Percentiles rank a stretch among this genome's conserved stretches.
phyloP scores from a whole-genome alignment of 2,113 vertebrate genomes.

The Triplophysa dalaica region DNA sequence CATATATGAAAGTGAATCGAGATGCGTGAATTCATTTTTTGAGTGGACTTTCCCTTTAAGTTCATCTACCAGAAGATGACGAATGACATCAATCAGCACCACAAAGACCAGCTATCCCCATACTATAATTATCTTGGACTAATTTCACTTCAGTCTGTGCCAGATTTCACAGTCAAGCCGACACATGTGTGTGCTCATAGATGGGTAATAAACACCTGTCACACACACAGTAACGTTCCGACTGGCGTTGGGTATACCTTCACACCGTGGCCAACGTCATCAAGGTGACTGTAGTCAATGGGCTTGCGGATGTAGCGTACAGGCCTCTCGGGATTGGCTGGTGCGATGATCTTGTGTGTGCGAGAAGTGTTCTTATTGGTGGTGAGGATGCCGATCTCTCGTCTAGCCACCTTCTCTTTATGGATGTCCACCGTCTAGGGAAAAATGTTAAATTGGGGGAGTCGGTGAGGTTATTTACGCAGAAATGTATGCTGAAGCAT shows the following conservation, averaged over 20 bases:
- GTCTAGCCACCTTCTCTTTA: slow-evolving; percentile 98
- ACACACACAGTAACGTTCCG: neutral
- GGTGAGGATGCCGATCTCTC: slow-evolving; percentile 99
- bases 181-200: neutral
- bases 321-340: slow-evolving; percentile 95
- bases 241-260: slow-evolving; percentile 80
- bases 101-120: neutral
- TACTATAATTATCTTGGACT: neutral
- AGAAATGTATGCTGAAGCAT: neutral
- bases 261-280: slow-evolving; percentile 98
- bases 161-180: neutral
- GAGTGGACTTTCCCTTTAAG: too few relatives aligned
- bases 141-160: neutral
- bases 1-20: too few relatives aligned
- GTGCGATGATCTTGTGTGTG: slow-evolving; percentile 99
- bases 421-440: slow-evolving; percentile 98
- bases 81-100: neutral
- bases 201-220: neutral
- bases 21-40: too few relatives aligned
- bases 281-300: slow-evolving; percentile 96
- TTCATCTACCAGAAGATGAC: too few relatives aligned
- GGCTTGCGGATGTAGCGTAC: slow-evolving; percentile 99
- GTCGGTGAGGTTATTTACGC: neutral
- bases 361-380: slow-evolving; percentile 99
- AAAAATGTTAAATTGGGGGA: neutral